Conservation (phyloP, 2,113 vertebrate species). For the Heterochromis multidens region DNA sequence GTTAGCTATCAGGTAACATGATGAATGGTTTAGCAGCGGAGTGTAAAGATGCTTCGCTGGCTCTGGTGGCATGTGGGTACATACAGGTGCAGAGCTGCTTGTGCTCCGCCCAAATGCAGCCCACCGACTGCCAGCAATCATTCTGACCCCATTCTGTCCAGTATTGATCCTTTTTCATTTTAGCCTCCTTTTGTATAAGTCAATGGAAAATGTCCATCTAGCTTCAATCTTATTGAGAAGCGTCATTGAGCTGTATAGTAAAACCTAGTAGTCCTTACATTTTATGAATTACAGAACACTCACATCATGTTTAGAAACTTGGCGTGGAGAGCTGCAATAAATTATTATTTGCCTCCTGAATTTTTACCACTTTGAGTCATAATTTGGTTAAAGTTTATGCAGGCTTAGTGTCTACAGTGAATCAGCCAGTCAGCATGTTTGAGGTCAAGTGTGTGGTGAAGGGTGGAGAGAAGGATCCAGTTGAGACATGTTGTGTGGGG, state of each 20-base stretch:
- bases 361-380: conserved; percentile 42
- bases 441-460: conserved; percentile 61
- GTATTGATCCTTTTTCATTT: conserved; percentile 44
- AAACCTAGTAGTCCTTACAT: not conserved
- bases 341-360: conserved; percentile 31
- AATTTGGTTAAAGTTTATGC: conserved; percentile 34
- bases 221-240: not conserved
- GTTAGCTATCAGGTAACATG: conserved; percentile 31
- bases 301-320: conserved; percentile 11
- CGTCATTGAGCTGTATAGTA: not conserved
- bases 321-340: not conserved
- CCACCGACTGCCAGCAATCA: conserved; percentile 25
- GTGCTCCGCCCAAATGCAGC: conserved; percentile 22
- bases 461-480: conserved; percentile 50
- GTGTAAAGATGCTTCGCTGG: conserved; percentile 13
- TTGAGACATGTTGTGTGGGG: conserved; percentile 63
- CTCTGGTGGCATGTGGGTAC: conserved; percentile 10
- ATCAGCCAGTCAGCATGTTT: conserved; percentile 60
- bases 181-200: conserved; percentile 16
- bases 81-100: conserved; percentile 29
- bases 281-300: conserved; percentile 21
- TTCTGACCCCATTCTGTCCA: conserved; percentile 43
- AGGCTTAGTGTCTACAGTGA: conserved; percentile 37
- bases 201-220: conserved; percentile 10
- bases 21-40: conserved; percentile 19